phyloP scores from a whole-genome alignment of 2,888 invertebrate genomes.

The Athrips mouffetella region DNA sequence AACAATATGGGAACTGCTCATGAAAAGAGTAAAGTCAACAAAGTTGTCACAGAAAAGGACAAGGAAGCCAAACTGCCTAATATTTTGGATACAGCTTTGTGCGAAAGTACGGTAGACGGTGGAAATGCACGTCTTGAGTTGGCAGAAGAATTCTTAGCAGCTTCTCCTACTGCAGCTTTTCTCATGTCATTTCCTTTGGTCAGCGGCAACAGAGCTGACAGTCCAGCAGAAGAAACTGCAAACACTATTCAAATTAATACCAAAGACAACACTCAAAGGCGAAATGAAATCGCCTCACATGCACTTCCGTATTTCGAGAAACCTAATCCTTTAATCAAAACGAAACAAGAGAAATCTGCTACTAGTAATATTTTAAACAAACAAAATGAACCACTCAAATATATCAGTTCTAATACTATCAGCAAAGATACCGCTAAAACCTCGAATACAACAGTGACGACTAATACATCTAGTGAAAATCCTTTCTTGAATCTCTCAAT shows the following conservation, averaged over 20 bases:
- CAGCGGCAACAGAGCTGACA: slow-evolving; percentile 74
- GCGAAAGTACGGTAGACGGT: slow-evolving; percentile 65
- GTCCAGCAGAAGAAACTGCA: slow-evolving; percentile 62
- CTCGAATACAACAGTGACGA: slow-evolving; percentile 29
- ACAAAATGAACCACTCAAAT: slow-evolving; percentile 45
- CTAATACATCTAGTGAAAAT: slow-evolving; percentile 52
- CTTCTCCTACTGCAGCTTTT: slow-evolving; percentile 87
- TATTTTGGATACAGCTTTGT: slow-evolving; percentile 61
- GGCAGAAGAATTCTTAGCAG: slow-evolving; percentile 72
- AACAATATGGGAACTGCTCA: slow-evolving; percentile 15
- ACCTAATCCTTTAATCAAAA: slow-evolving; percentile 31
- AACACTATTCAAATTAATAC: slow-evolving; percentile 33
- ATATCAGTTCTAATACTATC: slow-evolving; percentile 31
- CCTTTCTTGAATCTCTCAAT: slow-evolving; percentile 63
- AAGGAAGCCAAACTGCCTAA: slow-evolving; percentile 59
- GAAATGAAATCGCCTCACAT: slow-evolving; percentile 40
- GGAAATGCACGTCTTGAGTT: slow-evolving; percentile 79
- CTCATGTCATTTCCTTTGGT: slow-evolving; percentile 86
- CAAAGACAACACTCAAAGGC: slow-evolving; percentile 41
- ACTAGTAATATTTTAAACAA: slow-evolving; percentile 36
- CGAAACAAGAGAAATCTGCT: slow-evolving; percentile 33
- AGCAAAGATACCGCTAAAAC: slow-evolving; percentile 45
- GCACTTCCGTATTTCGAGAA: slow-evolving; percentile 40
- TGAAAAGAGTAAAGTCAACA: slow-evolving; percentile 32
- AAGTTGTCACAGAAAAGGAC: slow-evolving; percentile 45